A percentile compares a stretch with the other conserved stretches of the same genome.
Conservation (phyloP, 2,113 vertebrate genomes). For the Pongo pygmaeus region DNA sequence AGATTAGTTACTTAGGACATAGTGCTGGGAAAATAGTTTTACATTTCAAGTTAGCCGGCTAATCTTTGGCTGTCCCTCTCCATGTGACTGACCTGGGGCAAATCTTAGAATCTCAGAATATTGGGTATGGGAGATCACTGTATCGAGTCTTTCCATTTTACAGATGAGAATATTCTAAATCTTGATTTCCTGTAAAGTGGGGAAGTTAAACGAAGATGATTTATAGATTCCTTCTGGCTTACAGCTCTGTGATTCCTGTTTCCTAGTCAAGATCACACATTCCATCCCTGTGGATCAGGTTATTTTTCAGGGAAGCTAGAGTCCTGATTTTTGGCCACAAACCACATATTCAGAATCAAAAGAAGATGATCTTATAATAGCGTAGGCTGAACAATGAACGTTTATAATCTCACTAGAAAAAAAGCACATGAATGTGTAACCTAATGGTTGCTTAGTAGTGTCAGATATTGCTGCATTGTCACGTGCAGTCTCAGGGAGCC, state of each 20-base stretch:
- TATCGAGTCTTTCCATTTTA: neutral
- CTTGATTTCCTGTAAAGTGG: conserved; percentile 32
- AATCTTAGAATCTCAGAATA: neutral
- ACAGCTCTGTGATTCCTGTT: neutral
- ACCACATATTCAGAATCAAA: neutral
- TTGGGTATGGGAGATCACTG: neutral
- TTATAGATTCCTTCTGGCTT: conserved; percentile 36
- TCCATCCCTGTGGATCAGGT: conserved; percentile 17
- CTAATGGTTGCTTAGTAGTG: neutral
- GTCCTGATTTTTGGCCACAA: conserved; percentile 44
- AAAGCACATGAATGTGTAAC: neutral
- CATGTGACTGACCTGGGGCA: neutral
- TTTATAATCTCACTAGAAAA: neutral
- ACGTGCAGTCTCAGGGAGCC: accelerated
- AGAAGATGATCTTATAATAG: neutral
- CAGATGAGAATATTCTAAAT: neutral
- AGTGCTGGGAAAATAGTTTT: neutral
- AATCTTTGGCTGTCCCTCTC: neutral
- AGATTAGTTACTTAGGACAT: conserved; percentile 1
- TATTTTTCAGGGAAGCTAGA: conserved; percentile 61
- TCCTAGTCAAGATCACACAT: neutral
- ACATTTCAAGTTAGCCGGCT: conserved; percentile 16
- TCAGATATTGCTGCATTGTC: neutral
- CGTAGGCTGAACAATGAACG: neutral
- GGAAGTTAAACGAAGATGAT: conserved; percentile 33